Base-by-base conservation (phyloP, 2,888 invertebrate genomes). In the Drosophila anomelani region DNA sequence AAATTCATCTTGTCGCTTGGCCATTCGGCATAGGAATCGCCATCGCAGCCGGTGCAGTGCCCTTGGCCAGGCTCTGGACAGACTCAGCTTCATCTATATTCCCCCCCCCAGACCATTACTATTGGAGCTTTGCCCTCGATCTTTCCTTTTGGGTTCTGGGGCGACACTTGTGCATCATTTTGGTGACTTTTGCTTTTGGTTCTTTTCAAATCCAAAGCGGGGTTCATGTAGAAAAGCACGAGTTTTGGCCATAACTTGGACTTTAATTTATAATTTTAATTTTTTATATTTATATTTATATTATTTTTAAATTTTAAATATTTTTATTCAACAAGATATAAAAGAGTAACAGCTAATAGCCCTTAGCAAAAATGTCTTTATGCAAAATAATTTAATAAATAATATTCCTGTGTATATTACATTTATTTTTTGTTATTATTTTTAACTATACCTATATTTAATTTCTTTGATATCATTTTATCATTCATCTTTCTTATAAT, bases 81-180 rank as follows among this genome's bases (percentile, higher is more conserved):
- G 26, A n/a, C 9, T 26, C 47, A 5, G 26, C 10, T 8, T 9
- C 51, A 15, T 20, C 32, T 32, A 8, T 20, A 13, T 8, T 2
- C 10, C 36, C 36, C 17, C 26, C 36, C 36, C 15, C 12, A n/a
- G 29, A 26, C 51, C 36, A 51, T 63, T 41, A 29, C 36, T 53
- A 63, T 44, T 15, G 61, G 4, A 12, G 29, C 60, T 44, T 44
- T 64, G 53, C 66, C 66, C 51, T 54, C 53, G 63, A 63, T 66
- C 53, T 44, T 41, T 57, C 39, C 20, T 20, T 38, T 15, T 58
- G 59, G 59, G 51, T 34, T 38, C 38, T 58, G 59, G 59, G 74
- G 78, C 83, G 87, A 83, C 88, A 87, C 85, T 85, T 83, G 83
- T 63, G 75, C 85, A 74, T 83, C 86, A 86, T 72, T 76, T 81